Conservation (phyloP, 1,140 invertebrate species). For the Diabrotica virgifera region DNA sequence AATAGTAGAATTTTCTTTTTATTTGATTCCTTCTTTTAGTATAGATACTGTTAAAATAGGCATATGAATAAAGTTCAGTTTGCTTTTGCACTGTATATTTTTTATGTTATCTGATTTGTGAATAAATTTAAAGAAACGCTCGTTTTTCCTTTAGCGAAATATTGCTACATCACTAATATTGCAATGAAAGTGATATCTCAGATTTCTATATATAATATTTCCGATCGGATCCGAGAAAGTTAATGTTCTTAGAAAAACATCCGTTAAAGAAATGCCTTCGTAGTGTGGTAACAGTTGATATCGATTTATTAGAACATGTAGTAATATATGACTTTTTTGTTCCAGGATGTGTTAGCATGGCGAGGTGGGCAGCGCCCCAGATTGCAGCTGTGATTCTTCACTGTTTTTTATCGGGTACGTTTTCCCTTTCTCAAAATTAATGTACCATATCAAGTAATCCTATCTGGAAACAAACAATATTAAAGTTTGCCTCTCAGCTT, state of each 20-base stretch:
- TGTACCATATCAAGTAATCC: constrained; percentile 29
- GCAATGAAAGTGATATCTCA: too few species aligned
- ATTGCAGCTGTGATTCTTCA: constrained; percentile 41
- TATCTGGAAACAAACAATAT: constrained; percentile 25
- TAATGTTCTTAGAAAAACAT: neutral
- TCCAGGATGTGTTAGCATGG: constrained; percentile 43
- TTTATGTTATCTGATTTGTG: too few species aligned
- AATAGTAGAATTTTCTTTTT: too few species aligned
- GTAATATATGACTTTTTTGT: constrained; percentile 38
- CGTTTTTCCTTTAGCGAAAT: too few species aligned
- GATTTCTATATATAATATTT: too few species aligned
- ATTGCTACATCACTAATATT: too few species aligned
- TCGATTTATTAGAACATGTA: neutral
- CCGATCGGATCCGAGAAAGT: neutral
- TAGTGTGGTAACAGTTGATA: constrained; percentile 4
- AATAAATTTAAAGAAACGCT: too few species aligned
- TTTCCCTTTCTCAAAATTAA: constrained; percentile 33
- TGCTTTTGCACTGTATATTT: too few species aligned
- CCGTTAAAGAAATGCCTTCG: neutral
- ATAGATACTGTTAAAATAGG: too few species aligned
- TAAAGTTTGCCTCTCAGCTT: constrained; percentile 12
- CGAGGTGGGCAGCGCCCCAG: constrained; percentile 40
- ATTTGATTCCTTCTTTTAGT: too few species aligned
- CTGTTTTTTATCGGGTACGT: constrained; percentile 35
- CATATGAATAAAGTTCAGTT: too few species aligned